phyloP scores from a whole-genome alignment of 1,140 invertebrate genomes.

The Panagrolaimus sp. region DNA sequence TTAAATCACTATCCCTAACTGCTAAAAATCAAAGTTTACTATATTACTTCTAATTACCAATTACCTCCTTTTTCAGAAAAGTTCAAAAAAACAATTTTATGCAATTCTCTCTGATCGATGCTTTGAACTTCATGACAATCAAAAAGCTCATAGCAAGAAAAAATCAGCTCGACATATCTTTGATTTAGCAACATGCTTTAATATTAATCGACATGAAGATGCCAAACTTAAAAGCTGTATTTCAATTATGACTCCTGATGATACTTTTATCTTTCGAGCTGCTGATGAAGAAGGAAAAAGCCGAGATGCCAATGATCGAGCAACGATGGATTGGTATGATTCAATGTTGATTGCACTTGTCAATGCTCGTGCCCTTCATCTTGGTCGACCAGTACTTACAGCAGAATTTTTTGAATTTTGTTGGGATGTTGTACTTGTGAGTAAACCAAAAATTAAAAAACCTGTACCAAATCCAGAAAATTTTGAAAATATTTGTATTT shows the following conservation, averaged over 20 bases:
- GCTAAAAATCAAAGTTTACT: no score
- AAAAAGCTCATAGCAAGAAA: background rate
- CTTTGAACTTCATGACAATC: slow-evolving; percentile 6
- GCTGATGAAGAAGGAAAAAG: background rate
- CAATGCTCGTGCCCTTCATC: slow-evolving; percentile 25
- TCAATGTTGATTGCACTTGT: background rate
- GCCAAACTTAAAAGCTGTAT: background rate
- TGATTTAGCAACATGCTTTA: background rate
- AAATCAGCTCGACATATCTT: background rate
- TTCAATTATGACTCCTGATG: slow-evolving; percentile 6
- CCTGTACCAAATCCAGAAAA: slow-evolving; percentile 16
- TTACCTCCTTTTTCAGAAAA: no score
- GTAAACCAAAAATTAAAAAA: slow-evolving; percentile 28
- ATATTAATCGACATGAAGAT: background rate
- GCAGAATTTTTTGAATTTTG: slow-evolving; percentile 34
- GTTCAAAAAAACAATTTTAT: background rate
- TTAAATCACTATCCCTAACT: no score
- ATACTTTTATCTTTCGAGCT: background rate
- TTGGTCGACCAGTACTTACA: slow-evolving; percentile 29
- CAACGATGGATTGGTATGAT: background rate
- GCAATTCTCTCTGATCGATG: background rate
- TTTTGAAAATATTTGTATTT: slow-evolving; percentile 30
- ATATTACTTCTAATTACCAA: no score
- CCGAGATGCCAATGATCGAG: background rate
- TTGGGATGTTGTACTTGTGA: slow-evolving; percentile 24